A percentile compares a stretch with the other conserved stretches of the same genome.
phyloP scores from a whole-genome alignment of 2,113 vertebrate species.

The Cygnus atratus region DNA sequence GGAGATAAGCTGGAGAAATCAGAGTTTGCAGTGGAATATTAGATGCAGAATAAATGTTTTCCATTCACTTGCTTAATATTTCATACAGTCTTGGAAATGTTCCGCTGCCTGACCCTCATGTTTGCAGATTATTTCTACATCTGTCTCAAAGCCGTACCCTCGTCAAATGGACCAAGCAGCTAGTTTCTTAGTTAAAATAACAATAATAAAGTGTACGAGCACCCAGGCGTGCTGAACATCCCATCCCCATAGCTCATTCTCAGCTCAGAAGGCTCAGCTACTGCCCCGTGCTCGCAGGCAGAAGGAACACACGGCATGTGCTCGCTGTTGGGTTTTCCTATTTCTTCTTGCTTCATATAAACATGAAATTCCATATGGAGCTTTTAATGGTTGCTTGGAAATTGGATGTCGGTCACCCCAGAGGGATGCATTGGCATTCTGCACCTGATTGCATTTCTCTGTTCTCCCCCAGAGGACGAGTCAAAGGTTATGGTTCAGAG shows the following conservation, averaged over 20 bases:
- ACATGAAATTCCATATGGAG: constrained; percentile 65
- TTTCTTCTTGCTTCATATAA: constrained; percentile 63
- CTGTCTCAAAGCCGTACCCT: background rate
- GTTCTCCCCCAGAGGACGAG: constrained; percentile 41
- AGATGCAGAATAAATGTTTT: constrained; percentile 48
- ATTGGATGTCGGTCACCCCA: constrained; percentile 33
- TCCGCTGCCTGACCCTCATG: constrained; percentile 22
- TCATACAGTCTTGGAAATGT: constrained; percentile 26
- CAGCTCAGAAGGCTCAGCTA: constrained; percentile 5
- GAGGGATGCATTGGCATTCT: constrained; percentile 52
- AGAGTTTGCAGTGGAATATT: constrained; percentile 8
- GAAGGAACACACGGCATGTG: background rate
- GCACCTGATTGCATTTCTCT: constrained; percentile 69
- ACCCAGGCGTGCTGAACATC: background rate
- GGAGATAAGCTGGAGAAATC: constrained; percentile 52
- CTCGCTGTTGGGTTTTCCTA: background rate
- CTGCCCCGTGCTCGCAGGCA: background rate
- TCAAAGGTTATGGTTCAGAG: constrained; percentile 71
- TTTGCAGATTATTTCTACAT: constrained; percentile 53
- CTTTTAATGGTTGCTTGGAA: constrained; percentile 70
- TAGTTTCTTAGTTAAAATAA: constrained; percentile 21
- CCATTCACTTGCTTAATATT: constrained; percentile 53
- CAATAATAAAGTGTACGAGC: background rate
- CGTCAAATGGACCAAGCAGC: constrained; percentile 18
- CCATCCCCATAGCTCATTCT: background rate